A percentile compares a stretch with the other conserved stretches of the same genome.
Evolutionary conservation across 2,797 vertebrate genomes (phyloP).

Genomic region (Neomorphus geoffroyi): DNA sequence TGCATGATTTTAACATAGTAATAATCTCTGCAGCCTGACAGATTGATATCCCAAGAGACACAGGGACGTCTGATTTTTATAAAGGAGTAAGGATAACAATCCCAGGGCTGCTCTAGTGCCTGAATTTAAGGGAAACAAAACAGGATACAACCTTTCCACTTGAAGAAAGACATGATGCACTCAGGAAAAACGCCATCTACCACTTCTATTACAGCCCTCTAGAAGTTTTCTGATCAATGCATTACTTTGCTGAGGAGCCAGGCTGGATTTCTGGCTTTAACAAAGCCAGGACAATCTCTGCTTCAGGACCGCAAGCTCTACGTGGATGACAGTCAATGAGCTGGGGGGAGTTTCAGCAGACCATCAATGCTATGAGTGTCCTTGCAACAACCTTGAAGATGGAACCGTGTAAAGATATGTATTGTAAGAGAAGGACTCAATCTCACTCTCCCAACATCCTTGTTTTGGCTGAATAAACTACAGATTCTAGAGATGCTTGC

Average conservation of each 20-base stretch:
- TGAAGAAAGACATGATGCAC: background rate
- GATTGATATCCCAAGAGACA: background rate
- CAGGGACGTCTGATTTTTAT: background rate
- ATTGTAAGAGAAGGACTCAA: background rate
- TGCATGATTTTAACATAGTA: background rate
- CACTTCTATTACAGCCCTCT: background rate
- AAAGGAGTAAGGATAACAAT: background rate
- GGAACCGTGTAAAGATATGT: background rate
- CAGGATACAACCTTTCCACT: background rate
- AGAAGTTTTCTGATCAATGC: background rate
- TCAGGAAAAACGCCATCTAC: background rate
- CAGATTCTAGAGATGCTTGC: background rate
- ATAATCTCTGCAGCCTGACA: background rate
- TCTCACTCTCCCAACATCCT: background rate
- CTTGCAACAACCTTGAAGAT: background rate
- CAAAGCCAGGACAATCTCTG: background rate
- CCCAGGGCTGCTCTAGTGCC: background rate
- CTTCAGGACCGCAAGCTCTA: background rate
- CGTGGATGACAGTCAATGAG: background rate
- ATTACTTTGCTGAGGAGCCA: background rate
- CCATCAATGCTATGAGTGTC: background rate
- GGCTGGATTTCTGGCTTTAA: background rate
- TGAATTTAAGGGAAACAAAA: background rate
- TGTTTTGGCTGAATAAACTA: background rate
- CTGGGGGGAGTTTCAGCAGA: background rate